Conservation (phyloP, 1,140 invertebrate genomes). For the Brachionus paranguensis region DNA sequence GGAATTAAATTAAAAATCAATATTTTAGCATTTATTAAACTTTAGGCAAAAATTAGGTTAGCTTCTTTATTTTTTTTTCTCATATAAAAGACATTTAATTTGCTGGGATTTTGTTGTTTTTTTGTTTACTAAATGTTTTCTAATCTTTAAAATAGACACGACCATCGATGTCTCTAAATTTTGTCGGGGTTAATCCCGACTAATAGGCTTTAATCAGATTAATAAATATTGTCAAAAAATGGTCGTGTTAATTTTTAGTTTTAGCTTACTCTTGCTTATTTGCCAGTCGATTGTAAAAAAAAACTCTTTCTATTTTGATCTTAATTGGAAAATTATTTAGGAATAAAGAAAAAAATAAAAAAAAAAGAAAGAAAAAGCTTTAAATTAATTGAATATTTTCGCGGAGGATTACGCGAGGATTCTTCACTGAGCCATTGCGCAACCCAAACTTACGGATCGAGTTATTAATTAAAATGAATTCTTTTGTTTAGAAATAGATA, state of each 20-base stretch:
- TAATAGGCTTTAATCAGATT: constrained; percentile 21
- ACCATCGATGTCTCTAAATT: background rate
- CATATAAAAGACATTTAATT: background rate
- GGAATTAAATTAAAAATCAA: background rate
- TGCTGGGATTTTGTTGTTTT: background rate
- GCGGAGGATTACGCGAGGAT: background rate
- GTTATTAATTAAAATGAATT: background rate
- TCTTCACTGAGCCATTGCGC: background rate
- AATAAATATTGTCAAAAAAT: constrained; percentile 2
- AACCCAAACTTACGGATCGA: background rate
- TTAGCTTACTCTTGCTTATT: background rate
- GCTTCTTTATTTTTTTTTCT: background rate
- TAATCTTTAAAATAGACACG: constrained; percentile 9
- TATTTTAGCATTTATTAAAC: constrained; percentile 23
- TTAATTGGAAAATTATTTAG: background rate
- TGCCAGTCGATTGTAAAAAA: background rate
- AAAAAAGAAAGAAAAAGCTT: background rate
- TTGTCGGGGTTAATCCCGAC: background rate
- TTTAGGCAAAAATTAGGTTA: constrained; percentile 1
- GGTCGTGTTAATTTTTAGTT: constrained; percentile 24
- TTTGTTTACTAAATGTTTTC: constrained; percentile 4
- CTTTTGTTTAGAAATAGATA: background rate
- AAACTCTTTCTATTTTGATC: background rate
- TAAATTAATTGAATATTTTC: background rate
- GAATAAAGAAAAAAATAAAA: background rate